A percentile compares a stretch with the other conserved stretches of the same genome.
Evolutionary conservation across 2,797 vertebrate genomes (phyloP).

Genomic region (Furcifer pardalis): DNA sequence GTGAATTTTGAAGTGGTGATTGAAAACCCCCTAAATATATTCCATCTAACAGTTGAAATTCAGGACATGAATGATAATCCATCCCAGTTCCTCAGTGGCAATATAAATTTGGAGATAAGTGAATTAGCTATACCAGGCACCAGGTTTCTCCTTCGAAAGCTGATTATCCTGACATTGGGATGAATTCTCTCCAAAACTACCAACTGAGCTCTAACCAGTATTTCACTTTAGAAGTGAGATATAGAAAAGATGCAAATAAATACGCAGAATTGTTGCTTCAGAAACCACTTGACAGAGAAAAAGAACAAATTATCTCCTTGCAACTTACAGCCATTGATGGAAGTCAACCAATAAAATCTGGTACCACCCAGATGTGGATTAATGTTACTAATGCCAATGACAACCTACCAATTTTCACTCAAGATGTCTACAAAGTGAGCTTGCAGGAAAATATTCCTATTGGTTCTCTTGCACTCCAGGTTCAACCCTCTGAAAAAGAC

Average conservation of each 20-base stretch:
- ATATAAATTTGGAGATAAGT: slow-evolving; percentile 68
- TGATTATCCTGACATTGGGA: slow-evolving; percentile 66
- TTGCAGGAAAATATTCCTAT: slow-evolving; percentile 65
- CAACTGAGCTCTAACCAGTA: slow-evolving; percentile 60
- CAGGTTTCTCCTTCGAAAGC: slow-evolving; percentile 64
- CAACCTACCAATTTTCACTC: no score
- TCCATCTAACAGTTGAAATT: slow-evolving; percentile 62
- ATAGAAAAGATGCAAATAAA: slow-evolving; percentile 65
- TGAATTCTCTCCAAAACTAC: slow-evolving; percentile 71
- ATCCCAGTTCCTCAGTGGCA: slow-evolving; percentile 43
- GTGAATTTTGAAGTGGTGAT: slow-evolving; percentile 77
- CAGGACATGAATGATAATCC: slow-evolving; percentile 64
- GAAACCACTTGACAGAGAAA: slow-evolving; percentile 71
- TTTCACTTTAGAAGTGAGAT: slow-evolving; percentile 65
- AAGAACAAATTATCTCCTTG: slow-evolving; percentile 55
- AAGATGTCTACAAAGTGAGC: no score
- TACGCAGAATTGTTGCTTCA: slow-evolving; percentile 66
- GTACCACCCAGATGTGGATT: slow-evolving; percentile 61
- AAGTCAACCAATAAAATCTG: slow-evolving; percentile 65
- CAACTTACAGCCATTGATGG: slow-evolving; percentile 67
- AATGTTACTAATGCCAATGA: no score
- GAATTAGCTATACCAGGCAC: slow-evolving; percentile 65
- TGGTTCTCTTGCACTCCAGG: slow-evolving; percentile 61
- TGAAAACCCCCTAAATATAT: slow-evolving; percentile 79
- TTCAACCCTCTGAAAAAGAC: slow-evolving; percentile 69